Conservation (phyloP, 2,888 invertebrate genomes). For the Opisthograptis luteolata region DNA sequence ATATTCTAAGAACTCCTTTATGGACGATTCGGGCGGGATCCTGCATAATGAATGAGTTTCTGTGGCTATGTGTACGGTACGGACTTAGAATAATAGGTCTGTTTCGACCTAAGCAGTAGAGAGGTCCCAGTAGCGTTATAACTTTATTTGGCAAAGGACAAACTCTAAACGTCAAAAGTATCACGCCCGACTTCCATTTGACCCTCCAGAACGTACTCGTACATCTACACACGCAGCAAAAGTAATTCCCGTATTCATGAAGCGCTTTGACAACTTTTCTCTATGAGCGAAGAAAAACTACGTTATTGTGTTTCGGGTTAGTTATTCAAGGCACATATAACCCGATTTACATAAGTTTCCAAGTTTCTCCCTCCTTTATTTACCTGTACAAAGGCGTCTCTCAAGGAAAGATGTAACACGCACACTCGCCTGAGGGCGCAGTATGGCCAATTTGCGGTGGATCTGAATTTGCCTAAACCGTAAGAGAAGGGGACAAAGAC, state of each 20-base stretch:
- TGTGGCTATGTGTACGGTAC: constrained; percentile 39
- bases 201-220: constrained; percentile 31
- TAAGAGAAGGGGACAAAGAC: constrained; percentile 69
- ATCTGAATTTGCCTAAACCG: constrained; percentile 74
- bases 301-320: constrained; percentile 52
- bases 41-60: constrained; percentile 66
- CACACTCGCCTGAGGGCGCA: constrained; percentile 48
- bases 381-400: constrained; percentile 53
- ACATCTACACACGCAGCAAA: constrained; percentile 34
- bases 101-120: constrained; percentile 35
- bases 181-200: constrained; percentile 42
- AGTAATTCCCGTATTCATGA: constrained; percentile 49
- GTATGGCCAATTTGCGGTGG: constrained; percentile 69
- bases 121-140: constrained; percentile 36
- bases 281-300: constrained; percentile 44
- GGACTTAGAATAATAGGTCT: constrained; percentile 34
- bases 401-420: constrained; percentile 57
- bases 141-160: constrained; percentile 40
- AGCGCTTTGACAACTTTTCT: constrained; percentile 48
- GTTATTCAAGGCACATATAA: constrained; percentile 63
- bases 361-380: constrained; percentile 59
- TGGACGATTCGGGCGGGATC: constrained; percentile 61
- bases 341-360: constrained; percentile 63
- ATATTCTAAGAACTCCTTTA: constrained; percentile 72
- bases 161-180: constrained; percentile 39